phyloP scores from a whole-genome alignment of 2,113 vertebrate genomes.

The Scortum barcoo region DNA sequence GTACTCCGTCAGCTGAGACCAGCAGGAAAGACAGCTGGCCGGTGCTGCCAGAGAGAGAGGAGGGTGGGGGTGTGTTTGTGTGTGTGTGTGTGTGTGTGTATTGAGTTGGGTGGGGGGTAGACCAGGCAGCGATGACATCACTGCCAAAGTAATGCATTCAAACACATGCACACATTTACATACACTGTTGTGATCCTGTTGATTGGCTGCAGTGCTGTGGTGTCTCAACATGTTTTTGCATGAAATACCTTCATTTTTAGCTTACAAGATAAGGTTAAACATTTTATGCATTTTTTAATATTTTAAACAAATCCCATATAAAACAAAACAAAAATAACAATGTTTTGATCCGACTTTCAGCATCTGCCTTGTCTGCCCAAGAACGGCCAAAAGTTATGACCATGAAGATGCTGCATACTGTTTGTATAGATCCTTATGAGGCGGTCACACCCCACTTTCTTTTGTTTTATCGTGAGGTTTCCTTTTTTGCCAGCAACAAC shows the following conservation, averaged over 20 bases:
- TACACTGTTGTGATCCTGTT: conserved; percentile 10
- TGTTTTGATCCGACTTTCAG: not conserved
- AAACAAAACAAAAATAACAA: not conserved
- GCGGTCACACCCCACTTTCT: not conserved
- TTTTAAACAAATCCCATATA: not conserved
- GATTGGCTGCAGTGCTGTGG: not conserved
- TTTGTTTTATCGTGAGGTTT: too few relatives aligned
- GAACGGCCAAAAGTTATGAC: not conserved
- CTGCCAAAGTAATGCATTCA: conserved; percentile 37
- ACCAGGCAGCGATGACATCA: conserved; percentile 66
- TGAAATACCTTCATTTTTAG: not conserved
- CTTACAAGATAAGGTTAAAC: not conserved
- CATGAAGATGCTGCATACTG: not conserved
- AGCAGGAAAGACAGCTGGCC: conserved; percentile 81
- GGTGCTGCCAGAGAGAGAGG: conserved; percentile 60
- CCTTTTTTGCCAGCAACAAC: not conserved
- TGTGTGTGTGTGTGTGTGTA: conserved; percentile 32
- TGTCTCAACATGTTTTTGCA: not conserved
- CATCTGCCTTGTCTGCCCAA: not conserved
- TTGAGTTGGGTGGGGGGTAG: conserved; percentile 31
- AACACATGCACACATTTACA: conserved; percentile 32
- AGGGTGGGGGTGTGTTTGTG: conserved; percentile 51
- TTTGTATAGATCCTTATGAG: not conserved
- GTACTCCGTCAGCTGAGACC: conserved; percentile 80
- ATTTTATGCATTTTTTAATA: not conserved